Base-by-base conservation (phyloP, 2,113 vertebrate species). In the Formicarius rufipectus region DNA sequence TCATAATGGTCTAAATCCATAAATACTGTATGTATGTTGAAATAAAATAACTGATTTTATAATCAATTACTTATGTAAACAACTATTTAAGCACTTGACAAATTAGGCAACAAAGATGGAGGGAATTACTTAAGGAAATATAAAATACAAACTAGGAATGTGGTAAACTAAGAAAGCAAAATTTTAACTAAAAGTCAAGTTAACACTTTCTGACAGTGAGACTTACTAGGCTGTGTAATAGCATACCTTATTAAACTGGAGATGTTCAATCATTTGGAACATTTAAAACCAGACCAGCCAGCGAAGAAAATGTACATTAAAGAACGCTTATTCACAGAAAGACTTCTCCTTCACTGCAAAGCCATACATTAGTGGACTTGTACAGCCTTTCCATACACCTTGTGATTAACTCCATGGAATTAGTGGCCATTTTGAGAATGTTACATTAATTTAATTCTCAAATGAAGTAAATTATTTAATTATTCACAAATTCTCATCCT, bases 271-370 rank as follows among this genome's bases (percentile, higher is more conserved):
- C 66, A 82, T 63, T 90, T 90, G 47, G 50, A 95, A 59, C 33
- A 50, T 83, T 63, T 78, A 85, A 90, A 95, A 90, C 35, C 39
- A 67, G 88, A 87, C 52, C 58, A 92, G 74, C 77, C 60, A 87
- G 53, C 4, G 4, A 68, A 87, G 59, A 90, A 93, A 95, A 63
- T 47, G 35, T 63, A 50, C 2, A 10, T 25, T 40, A 79, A 87
- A 85, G 78, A 92, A 22, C 78, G 71, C 7, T 87, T 42, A 35
- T 81, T 66, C 80, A 91, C 4, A 50, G 31, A 22, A 87, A 47
- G 39, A 82, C 47, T 58, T 91, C 56, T 80, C 49, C 67, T 80
- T 93, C 60, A 53, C 42, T 66, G 21, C 66, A 45, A 22, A 89
- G 66, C 55, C n/a, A 40, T 66, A 18, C 23, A 33, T 47, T 72